Evolutionary conservation across 2,888 invertebrate species (phyloP).

Genomic region (Dermolepida albohirtum): DNA sequence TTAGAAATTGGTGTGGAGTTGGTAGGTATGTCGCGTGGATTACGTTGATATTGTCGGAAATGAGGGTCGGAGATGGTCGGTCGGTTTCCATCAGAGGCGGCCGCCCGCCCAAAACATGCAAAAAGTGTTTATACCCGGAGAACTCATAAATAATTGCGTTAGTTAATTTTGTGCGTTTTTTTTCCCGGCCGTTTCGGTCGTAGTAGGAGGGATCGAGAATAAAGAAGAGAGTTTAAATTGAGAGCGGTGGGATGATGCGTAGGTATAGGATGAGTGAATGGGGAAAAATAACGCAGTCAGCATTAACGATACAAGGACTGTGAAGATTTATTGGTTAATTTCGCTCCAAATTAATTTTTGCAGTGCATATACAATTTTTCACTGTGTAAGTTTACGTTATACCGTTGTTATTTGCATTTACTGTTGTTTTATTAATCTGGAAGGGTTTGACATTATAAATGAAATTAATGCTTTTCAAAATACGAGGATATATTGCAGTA

Average conservation of each 20-base stretch:
- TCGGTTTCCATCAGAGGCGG: neutral
- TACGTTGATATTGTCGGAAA: neutral
- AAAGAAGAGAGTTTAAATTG: slow-evolving; percentile 7
- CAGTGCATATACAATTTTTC: slow-evolving; percentile 16
- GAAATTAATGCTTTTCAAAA: no score
- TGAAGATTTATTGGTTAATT: slow-evolving; percentile 38
- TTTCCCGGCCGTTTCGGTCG: slow-evolving; percentile 12
- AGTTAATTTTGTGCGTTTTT: slow-evolving; percentile 17
- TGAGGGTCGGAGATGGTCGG: neutral
- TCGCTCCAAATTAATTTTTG: slow-evolving; percentile 36
- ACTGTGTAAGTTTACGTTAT: neutral
- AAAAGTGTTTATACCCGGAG: slow-evolving; percentile 21
- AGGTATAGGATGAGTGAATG: no score
- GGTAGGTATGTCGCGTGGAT: no score
- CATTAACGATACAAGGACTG: slow-evolving; percentile 11
- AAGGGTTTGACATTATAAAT: no score
- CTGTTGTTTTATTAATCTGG: no score
- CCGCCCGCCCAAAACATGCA: slow-evolving; percentile 7
- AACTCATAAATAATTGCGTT: slow-evolving; percentile 23
- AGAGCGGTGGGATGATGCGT: neutral
- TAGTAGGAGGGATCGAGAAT: neutral
- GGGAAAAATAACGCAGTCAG: slow-evolving; percentile 12
- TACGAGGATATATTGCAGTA: no score
- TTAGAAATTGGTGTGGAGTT: no score
- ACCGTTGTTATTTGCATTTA: no score